These are phyloP conservation scores for Drosophila nebulosa DNA, from an alignment of 1,140 invertebrate genomes.

Conservation along the genomic window DNA sequence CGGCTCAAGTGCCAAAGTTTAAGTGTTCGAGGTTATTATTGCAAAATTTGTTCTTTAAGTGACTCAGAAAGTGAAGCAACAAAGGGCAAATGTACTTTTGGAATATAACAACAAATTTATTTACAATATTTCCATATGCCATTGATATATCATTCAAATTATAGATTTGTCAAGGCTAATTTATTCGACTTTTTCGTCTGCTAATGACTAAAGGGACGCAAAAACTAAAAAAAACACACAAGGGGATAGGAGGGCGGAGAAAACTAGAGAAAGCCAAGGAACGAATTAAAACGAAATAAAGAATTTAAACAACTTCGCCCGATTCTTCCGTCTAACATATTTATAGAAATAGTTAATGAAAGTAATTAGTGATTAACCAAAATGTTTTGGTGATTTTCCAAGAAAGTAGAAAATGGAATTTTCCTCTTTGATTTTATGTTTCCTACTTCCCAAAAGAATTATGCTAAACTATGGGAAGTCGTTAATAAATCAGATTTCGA, in stretches of 20 bases:
- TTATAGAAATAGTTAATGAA: too few relatives aligned
- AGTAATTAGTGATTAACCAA: too few relatives aligned
- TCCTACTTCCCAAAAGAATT: constrained; percentile 42
- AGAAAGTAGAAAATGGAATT: constrained; percentile 2
- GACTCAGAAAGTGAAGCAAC: constrained; percentile 1
- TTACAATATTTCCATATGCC: constrained; percentile 28
- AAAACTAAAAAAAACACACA: too few relatives aligned
- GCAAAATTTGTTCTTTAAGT: constrained; percentile 40
- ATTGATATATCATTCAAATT: not conserved
- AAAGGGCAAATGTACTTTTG: constrained; percentile 15
- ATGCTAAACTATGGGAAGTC: constrained; percentile 48
- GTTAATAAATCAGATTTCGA: constrained; percentile 54
- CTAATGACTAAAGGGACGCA: not conserved
- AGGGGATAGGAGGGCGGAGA: too few relatives aligned
- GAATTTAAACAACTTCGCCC: too few relatives aligned
- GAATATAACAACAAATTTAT: not conserved
- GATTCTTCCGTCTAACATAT: too few relatives aligned
- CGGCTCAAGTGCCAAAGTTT: constrained; percentile 69
- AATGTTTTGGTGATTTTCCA: not conserved
- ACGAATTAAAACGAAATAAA: too few relatives aligned
- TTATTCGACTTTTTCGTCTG: not conserved
- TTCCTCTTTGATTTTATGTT: constrained; percentile 22
- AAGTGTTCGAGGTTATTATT: constrained; percentile 62
- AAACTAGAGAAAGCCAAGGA: too few relatives aligned
- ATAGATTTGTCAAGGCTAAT: not conserved